Percentiles rank a stretch among this genome's conserved stretches.
These are phyloP conservation scores for Thalassaphorura encarpata DNA, from an alignment of 1,140 invertebrate species.

Conservation along the genomic window DNA sequence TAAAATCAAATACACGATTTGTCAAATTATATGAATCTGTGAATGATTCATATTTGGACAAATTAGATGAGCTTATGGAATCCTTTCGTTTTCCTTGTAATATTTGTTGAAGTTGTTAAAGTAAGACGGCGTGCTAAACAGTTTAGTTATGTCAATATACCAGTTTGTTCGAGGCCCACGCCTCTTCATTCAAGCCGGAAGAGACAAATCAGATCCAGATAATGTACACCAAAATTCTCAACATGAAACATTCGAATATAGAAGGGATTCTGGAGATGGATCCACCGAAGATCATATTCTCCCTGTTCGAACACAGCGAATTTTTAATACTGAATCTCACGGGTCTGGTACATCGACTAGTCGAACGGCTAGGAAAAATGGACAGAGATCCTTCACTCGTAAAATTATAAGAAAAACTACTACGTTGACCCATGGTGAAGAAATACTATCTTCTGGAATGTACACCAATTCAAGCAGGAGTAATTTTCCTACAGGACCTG, in stretches of 20 bases:
- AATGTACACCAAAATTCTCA: constrained; percentile 37
- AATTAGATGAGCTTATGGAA: too few relatives aligned
- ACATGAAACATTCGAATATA: constrained; percentile 34
- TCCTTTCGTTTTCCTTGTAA: too few relatives aligned
- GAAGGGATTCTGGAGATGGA: constrained; percentile 32
- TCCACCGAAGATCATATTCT: constrained; percentile 54
- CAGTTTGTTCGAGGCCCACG: constrained; percentile 45
- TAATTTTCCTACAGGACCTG: too few relatives aligned
- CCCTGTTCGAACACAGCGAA: constrained; percentile 67
- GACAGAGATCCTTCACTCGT: constrained; percentile 65
- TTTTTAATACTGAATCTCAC: constrained; percentile 68
- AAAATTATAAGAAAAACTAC: constrained; percentile 81
- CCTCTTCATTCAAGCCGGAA: constrained; percentile 67
- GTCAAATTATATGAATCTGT: too few relatives aligned
- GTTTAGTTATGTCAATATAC: constrained; percentile 40
- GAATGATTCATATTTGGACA: too few relatives aligned
- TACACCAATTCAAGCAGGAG: background rate
- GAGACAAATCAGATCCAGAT: constrained; percentile 51
- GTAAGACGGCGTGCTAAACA: too few relatives aligned
- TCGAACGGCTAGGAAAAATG: constrained; percentile 52
- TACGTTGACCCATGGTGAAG: constrained; percentile 74
- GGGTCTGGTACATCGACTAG: constrained; percentile 49
- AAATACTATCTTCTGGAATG: constrained; percentile 35
- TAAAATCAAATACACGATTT: too few relatives aligned
- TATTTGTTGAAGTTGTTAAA: too few relatives aligned